Evolutionary conservation across 2,888 invertebrate genomes (phyloP), one percentile per base, ranked within the genome.

Genomic region (Diarsia dahlii): DNA sequence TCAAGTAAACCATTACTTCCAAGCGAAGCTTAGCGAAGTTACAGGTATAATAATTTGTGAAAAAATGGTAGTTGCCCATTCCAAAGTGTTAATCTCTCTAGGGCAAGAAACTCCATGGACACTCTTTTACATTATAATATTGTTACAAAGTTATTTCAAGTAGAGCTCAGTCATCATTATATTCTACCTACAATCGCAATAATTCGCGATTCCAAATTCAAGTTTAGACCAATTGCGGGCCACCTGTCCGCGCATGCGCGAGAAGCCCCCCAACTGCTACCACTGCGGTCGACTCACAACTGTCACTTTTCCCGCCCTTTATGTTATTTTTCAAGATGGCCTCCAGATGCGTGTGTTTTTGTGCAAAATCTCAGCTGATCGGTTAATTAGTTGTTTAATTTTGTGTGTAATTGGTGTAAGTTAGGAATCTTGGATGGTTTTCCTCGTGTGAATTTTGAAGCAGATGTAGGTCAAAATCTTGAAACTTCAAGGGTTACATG

Each of bases 281-380:
- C 89, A 91, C 91, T 91, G 92, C 90, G 91, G 91, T 93, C 90
- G 91, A 93, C 87, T 94, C 90, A 87, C 95, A 95, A 95, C 95
- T 95, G 95, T 93, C 93, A 95, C 88, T 92, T 92, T 92, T 91
- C 89, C 91, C 91, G 91, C 91, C 88, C 79, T 81, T 92, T 92
- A 91, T 90, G 90, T 87, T 90, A 90, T 84, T 86, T 91, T 89
- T 78, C 81, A 88, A 89, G 77, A 90, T 90, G 89, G 84, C 86
- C 46, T 71, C 84, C 94, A 94, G 93, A 93, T 95, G 94, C 85
- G 85, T 60, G 10, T 66, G 6, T 78, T 87, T 94, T 94, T 94
- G 91, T 91, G 67, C 28, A n/a, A 60, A 95, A 95, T 95, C 95
- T 93, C 94, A 92, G 93, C 89, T 89, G 88, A 87, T 88, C 88